These are phyloP conservation scores for Taphrorychus bicolor DNA, from an alignment of 2,888 invertebrate species.

Conservation along the genomic window DNA sequence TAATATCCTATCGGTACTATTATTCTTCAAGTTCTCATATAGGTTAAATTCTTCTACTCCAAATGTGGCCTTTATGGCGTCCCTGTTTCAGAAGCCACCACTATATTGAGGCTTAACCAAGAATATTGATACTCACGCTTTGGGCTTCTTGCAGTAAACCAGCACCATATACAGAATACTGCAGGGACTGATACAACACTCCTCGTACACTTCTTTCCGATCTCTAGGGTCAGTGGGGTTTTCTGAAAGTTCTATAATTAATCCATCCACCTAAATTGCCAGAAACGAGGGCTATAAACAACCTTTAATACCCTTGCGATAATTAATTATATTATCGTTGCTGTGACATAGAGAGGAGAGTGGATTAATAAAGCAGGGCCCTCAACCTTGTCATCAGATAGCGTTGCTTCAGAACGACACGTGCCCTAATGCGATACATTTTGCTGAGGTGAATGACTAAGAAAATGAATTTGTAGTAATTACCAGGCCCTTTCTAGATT, in stretches of 20 bases:
- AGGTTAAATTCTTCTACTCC: conserved; percentile 6
- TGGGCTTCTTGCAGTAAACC: conserved; percentile 26
- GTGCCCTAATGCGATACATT: neutral
- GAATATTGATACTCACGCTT: conserved; percentile 16
- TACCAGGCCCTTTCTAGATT: no score
- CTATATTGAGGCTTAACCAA: no score
- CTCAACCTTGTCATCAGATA: neutral
- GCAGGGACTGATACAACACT: conserved; percentile 29
- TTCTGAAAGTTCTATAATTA: neutral
- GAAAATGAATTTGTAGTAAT: neutral
- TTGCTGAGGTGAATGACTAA: neutral
- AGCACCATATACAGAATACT: conserved; percentile 16
- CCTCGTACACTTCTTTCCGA: conserved; percentile 6
- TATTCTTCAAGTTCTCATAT: neutral
- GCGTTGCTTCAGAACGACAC: no score
- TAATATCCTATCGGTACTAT: neutral
- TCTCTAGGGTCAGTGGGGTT: neutral
- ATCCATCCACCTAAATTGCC: neutral
- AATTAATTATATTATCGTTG: no score
- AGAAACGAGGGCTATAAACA: no score
- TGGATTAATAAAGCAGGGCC: neutral
- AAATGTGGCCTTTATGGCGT: conserved; percentile 6
- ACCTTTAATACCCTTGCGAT: no score
- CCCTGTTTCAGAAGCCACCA: neutral
- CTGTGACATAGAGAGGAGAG: no score